Evolutionary conservation across 2,113 vertebrate genomes (phyloP).

Genomic region (Lipotes vexillifer): DNA sequence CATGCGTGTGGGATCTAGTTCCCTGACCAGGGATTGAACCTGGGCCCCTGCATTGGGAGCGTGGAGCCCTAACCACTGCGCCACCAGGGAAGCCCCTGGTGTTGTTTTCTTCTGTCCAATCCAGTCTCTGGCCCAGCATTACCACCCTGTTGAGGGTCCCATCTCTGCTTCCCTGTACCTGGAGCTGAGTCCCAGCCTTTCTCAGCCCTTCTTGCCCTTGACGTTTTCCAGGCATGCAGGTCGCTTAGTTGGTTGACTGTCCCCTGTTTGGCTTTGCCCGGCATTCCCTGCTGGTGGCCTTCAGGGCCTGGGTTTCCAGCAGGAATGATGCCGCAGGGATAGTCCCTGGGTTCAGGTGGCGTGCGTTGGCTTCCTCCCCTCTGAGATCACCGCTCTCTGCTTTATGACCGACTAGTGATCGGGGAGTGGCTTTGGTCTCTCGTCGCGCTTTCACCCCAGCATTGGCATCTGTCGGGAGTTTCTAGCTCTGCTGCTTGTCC

Average conservation of each 20-base stretch:
- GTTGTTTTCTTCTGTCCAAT: too few relatives aligned
- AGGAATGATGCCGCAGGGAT: too few relatives aligned
- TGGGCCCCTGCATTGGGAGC: too few relatives aligned
- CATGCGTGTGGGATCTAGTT: too few relatives aligned
- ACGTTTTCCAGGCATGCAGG: neutral
- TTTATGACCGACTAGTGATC: fast-evolving
- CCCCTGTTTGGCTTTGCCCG: neutral
- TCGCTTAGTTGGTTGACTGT: fast-evolving
- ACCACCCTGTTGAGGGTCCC: neutral
- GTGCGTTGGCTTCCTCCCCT: neutral
- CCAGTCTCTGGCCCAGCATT: neutral
- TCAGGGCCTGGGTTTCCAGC: neutral
- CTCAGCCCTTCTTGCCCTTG: too few relatives aligned
- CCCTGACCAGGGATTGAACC: too few relatives aligned
- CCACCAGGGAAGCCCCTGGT: too few relatives aligned
- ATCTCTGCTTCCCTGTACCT: fast-evolving
- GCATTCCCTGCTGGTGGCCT: neutral
- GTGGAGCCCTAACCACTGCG: too few relatives aligned
- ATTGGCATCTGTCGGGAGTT: fast-evolving
- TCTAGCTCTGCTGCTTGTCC: too few relatives aligned
- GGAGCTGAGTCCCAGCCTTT: neutral
- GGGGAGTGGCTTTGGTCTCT: neutral
- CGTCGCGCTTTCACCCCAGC: neutral
- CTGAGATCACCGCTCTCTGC: fast-evolving
- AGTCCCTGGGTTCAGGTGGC: neutral